Percentiles rank a stretch among this genome's conserved stretches.
These are phyloP conservation scores for Rotaria socialis DNA, from an alignment of 2,888 invertebrate genomes.

Conservation along the genomic window DNA sequence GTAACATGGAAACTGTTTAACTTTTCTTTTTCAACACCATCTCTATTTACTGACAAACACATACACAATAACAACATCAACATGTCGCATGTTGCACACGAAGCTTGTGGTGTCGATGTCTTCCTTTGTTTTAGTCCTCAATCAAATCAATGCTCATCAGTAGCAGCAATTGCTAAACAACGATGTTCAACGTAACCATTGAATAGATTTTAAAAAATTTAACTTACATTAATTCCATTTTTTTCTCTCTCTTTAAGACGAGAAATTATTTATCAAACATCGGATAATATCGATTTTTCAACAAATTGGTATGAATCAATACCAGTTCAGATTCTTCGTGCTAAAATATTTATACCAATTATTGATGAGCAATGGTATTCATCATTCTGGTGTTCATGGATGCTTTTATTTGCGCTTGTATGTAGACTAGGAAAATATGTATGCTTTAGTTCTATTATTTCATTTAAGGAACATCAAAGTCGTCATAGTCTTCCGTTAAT, in stretches of 20 bases:
- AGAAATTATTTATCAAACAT: conserved; percentile 21
- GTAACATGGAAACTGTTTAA: conserved; percentile 18
- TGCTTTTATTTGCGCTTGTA: conserved; percentile 16
- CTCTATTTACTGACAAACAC: background rate
- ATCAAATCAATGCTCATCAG: background rate
- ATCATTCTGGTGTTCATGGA: conserved; percentile 33
- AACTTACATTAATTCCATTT: background rate
- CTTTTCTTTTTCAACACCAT: background rate
- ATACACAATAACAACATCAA: background rate
- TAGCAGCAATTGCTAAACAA: background rate
- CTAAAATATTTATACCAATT: conserved; percentile 21
- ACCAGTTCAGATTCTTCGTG: conserved; percentile 6
- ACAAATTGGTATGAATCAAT: background rate
- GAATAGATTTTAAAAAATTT: background rate
- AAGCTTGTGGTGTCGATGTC: conserved; percentile 30
- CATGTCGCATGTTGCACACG: conserved; percentile 23
- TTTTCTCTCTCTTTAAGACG: background rate
- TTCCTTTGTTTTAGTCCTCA: conserved; percentile 32
- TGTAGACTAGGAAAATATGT: background rate
- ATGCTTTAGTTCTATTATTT: background rate
- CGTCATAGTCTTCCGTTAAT: background rate
- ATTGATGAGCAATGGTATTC: conserved; percentile 31
- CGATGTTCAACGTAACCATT: background rate
- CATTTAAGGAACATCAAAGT: background rate
- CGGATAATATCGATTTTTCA: background rate